Conservation (phyloP, 1,140 invertebrate genomes). For the Camponotus pennsylvanicus region DNA sequence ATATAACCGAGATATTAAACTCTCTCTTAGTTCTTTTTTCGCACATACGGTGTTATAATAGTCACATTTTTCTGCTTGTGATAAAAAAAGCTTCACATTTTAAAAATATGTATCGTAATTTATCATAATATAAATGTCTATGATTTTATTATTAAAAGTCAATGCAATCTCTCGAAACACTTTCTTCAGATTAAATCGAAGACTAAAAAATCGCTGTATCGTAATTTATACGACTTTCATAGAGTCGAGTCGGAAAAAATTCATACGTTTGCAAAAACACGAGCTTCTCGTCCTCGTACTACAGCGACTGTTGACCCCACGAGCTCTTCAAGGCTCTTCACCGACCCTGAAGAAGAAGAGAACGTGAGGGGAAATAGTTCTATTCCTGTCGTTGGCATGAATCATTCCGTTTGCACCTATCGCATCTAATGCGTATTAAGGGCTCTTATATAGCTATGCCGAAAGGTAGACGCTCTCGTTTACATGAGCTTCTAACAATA, state of each 20-base stretch:
- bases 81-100: conserved; percentile 12
- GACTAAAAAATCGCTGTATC: not conserved
- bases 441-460: conserved; percentile 39
- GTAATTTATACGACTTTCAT: conserved; percentile 25
- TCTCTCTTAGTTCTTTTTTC: not conserved
- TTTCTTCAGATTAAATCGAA: conserved; percentile 37
- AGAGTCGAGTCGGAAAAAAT: conserved; percentile 4
- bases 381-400: conserved; percentile 85
- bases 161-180: conserved; percentile 1
- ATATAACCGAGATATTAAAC: conserved; percentile 17
- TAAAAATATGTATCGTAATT: not conserved
- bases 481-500: conserved; percentile 29
- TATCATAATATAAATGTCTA: conserved; percentile 4
- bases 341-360: conserved; percentile 69
- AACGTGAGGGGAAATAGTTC: conserved; percentile 81
- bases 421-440: conserved; percentile 71
- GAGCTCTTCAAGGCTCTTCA: conserved; percentile 72
- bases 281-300: conserved; percentile 82
- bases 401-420: conserved; percentile 83
- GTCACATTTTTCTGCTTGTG: not conserved
- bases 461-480: conserved; percentile 58
- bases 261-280: conserved; percentile 54
- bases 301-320: conserved; percentile 73
- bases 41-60: not conserved
- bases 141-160: not conserved